Conservation (phyloP, 2,113 vertebrate genomes). For the Spheniscus mendiculus region DNA sequence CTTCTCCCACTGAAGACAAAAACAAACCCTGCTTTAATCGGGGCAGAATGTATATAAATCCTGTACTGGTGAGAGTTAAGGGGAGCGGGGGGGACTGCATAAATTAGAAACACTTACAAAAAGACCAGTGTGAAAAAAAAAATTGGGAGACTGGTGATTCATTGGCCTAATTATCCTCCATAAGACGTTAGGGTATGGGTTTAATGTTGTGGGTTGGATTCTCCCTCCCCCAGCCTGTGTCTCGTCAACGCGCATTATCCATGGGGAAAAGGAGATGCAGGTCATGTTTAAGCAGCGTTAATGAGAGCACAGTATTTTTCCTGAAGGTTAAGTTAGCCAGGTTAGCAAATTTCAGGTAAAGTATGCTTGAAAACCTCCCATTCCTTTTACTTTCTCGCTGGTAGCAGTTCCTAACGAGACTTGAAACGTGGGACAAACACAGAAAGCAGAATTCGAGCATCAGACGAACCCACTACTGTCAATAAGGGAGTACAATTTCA, state of each 20-base stretch:
- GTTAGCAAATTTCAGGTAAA: conserved; percentile 16
- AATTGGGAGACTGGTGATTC: conserved; percentile 16
- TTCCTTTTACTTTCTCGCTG: conserved; percentile 29
- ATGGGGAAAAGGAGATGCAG: conserved; percentile 52
- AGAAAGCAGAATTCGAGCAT: conserved; percentile 40
- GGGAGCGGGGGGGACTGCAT: neutral
- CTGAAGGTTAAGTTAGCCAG: conserved; percentile 35
- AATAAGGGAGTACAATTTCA: conserved; percentile 49
- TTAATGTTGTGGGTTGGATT: conserved; percentile 44
- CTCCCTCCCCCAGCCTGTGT: conserved; percentile 4
- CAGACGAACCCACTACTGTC: conserved; percentile 26
- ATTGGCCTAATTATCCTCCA: conserved; percentile 50
- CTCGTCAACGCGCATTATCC: conserved; percentile 17
- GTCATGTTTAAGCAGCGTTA: conserved; percentile 46
- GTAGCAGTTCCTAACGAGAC: conserved; percentile 2
- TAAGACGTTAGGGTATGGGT: conserved; percentile 5
- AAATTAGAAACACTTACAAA: conserved; percentile 12
- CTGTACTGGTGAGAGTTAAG: neutral
- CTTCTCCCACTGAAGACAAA: neutral
- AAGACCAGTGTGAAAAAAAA: neutral
- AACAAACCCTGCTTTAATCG: neutral
- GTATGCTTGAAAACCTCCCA: neutral
- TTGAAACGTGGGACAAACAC: conserved; percentile 23
- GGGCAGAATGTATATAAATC: neutral
- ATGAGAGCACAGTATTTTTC: conserved; percentile 40